A percentile compares a stretch with the other conserved stretches of the same genome.
phyloP scores from a whole-genome alignment of 2,888 invertebrate species.

The Gari tellinella region DNA sequence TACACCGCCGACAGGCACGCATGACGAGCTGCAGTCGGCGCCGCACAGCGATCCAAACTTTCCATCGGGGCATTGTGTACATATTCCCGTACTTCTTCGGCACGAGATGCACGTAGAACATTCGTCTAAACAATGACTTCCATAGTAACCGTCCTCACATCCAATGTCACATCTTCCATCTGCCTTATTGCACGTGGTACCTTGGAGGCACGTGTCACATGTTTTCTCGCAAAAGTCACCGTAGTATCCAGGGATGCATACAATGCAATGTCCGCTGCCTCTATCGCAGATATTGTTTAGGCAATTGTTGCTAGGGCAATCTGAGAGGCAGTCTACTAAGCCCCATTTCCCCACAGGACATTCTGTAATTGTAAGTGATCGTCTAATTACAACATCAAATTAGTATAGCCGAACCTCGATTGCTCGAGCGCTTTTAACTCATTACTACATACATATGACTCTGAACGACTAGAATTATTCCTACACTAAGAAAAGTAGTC shows the following conservation, averaged over 20 bases:
- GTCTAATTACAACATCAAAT: no score
- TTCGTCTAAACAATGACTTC: constrained; percentile 22
- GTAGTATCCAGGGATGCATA: constrained; percentile 35
- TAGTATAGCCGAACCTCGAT: no score
- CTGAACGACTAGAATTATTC: no score
- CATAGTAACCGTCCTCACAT: constrained; percentile 37
- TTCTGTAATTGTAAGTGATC: constrained; percentile 26
- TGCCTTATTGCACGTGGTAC: constrained; percentile 36
- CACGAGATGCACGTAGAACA: constrained; percentile 46
- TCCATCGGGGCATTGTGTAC: constrained; percentile 29
- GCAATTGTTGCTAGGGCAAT: constrained; percentile 35
- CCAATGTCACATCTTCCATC: constrained; percentile 46
- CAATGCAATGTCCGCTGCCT: constrained; percentile 30
- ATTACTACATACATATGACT: no score
- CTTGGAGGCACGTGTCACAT: constrained; percentile 28
- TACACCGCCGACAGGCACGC: constrained; percentile 22
- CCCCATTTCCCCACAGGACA: constrained; percentile 34
- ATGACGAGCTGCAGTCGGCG: constrained; percentile 35
- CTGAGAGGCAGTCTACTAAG: constrained; percentile 8
- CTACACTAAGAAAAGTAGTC: no score
- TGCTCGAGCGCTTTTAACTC: no score
- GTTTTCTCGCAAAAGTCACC: constrained; percentile 22
- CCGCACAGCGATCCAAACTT: constrained; percentile 35
- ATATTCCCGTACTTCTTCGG: constrained; percentile 26
- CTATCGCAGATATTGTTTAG: constrained; percentile 32